Evolutionary conservation across 2,888 invertebrate genomes (phyloP), one percentile per base, ranked within the genome.

Genomic region (Parascotia fuliginaria): DNA sequence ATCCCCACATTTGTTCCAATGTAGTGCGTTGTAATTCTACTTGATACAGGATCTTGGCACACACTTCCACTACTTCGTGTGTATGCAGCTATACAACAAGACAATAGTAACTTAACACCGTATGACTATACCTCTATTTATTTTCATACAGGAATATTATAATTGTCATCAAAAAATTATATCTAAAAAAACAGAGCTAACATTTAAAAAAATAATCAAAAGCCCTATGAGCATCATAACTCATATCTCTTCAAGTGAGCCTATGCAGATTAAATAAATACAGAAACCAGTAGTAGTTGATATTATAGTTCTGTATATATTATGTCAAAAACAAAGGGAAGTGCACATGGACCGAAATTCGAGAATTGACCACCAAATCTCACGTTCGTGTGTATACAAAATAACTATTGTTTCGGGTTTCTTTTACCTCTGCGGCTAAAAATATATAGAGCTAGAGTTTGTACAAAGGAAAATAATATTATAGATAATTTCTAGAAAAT

Each of bases 1-100:
- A 98, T 70, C 99, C 99, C 97, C 98, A 99, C 97, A 98, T 98
- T 85, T 97, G 97, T 75, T 98, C 98, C 75, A 97, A 93, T 7
- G 97, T 97, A 63, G 95, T 96, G 56, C 98, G 94, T 74, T 97
- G 96, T 77, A 99, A 93, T 85, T 98, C 98, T 70, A 98, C 97
- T 94, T 98, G 98, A 90, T 98, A 98, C 63, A 98, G 93, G 79
- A 98, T 97, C 93, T 99, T 99, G 77, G 97, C 97, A 87, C 98
- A 98, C 40, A 99, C 98, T 92, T 99, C 98, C 50, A 98, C 97
- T 64, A 97, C 96, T 92, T 98, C 98, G 83, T 98, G 98, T 47
- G 97, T 98, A 85, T 97, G 97, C 76, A 97, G 92, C 97, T 97
- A 93, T 53, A 57, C 27, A 33, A 55, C 48, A 56, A 73, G 37